A percentile compares a stretch with the other conserved stretches of the same genome.
These are phyloP conservation scores for Dendrocincla tyrannina DNA, from an alignment of 2,797 vertebrate genomes.

Conservation along the genomic window DNA sequence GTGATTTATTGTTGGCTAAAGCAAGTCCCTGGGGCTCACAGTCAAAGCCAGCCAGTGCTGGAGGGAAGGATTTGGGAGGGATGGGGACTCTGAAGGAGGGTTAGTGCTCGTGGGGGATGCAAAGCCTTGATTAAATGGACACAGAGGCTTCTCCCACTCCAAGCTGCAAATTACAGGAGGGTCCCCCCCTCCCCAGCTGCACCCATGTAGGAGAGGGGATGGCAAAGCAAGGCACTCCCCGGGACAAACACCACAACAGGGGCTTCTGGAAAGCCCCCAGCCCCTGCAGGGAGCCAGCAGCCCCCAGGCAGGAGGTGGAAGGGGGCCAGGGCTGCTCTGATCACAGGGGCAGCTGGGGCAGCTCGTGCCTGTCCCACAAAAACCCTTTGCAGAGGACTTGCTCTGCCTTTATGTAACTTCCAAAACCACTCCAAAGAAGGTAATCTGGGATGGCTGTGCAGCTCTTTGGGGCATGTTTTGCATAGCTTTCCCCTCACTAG, in stretches of 20 bases:
- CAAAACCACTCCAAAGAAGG: slow-evolving; percentile 57
- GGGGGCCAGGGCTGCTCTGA: background rate
- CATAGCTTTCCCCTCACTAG: slow-evolving; percentile 4
- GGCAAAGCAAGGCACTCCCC: background rate
- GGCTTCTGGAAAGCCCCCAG: background rate
- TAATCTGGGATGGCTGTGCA: background rate
- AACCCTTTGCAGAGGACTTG: background rate
- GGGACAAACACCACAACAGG: accelerated
- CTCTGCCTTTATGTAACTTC: background rate
- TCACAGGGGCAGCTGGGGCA: background rate
- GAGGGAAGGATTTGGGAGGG: background rate
- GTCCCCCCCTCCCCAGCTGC: accelerated
- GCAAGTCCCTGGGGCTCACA: accelerated
- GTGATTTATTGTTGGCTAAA: background rate
- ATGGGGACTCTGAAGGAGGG: background rate
- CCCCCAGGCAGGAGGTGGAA: background rate
- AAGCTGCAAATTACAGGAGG: background rate
- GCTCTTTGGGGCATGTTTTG: background rate
- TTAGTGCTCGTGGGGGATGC: background rate
- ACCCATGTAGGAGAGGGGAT: too few species aligned
- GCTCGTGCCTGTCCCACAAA: background rate
- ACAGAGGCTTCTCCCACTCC: background rate
- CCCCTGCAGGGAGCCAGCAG: background rate
- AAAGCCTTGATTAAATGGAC: background rate
- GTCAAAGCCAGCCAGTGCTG: background rate